Evolutionary conservation across 2,113 vertebrate genomes (phyloP).

Genomic region (Sphyrna mokarran): DNA sequence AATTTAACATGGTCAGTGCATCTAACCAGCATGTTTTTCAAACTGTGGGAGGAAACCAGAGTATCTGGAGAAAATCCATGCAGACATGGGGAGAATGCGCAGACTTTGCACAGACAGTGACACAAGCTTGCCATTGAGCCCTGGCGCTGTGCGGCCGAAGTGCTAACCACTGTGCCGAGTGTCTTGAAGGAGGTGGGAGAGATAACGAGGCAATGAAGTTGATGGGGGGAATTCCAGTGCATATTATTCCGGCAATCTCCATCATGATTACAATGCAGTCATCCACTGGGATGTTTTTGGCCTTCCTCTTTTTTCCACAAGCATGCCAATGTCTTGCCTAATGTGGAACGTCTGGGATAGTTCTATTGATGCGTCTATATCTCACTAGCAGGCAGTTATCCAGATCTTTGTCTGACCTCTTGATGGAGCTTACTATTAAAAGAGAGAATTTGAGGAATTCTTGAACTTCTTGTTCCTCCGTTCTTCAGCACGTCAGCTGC

Average conservation of each 20-base stretch:
- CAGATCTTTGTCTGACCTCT: neutral
- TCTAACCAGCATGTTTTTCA: too few species aligned
- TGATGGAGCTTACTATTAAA: constrained; percentile 10
- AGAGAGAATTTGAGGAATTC: constrained; percentile 2
- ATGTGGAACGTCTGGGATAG: neutral
- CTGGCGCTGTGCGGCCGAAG: too few species aligned
- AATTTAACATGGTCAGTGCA: too few species aligned
- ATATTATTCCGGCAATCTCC: neutral
- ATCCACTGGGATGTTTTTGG: neutral
- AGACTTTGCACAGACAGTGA: too few species aligned
- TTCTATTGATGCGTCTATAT: neutral
- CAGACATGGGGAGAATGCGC: too few species aligned
- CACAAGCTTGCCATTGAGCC: too few species aligned
- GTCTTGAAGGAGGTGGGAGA: neutral
- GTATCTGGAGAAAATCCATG: too few species aligned
- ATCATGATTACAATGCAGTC: neutral
- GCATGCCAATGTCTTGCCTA: neutral
- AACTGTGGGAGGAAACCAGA: too few species aligned
- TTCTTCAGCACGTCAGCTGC: neutral
- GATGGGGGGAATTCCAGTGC: neutral
- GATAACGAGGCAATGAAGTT: neutral
- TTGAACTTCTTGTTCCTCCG: neutral
- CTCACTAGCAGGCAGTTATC: neutral
- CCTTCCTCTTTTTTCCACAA: neutral
- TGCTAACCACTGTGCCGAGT: too few species aligned